These are phyloP conservation scores for Aviceda subcristata DNA, from an alignment of 2,113 vertebrate species.

Conservation along the genomic window DNA sequence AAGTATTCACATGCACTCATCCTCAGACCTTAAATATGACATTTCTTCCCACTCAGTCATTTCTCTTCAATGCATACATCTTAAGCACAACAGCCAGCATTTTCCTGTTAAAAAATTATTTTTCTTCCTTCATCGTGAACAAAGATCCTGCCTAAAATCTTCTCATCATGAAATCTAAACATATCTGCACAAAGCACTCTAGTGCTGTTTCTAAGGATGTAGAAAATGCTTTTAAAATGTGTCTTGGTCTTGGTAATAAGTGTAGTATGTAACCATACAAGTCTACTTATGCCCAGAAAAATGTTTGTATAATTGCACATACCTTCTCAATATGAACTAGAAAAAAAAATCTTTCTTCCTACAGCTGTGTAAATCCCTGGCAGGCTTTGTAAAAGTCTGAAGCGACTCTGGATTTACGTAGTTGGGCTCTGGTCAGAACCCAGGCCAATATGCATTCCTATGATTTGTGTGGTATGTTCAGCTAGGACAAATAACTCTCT, in stretches of 20 bases:
- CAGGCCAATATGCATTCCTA: background rate
- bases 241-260: background rate
- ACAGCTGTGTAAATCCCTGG: background rate
- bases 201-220: background rate
- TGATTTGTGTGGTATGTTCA: background rate
- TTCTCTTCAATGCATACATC: background rate
- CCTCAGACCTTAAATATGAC: background rate
- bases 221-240: background rate
- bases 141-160: background rate
- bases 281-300: background rate
- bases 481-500: background rate
- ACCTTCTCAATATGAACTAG: background rate
- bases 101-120: background rate
- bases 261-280: background rate
- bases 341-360: background rate
- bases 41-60: background rate
- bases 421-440: background rate
- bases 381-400: background rate
- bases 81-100: background rate
- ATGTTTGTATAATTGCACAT: background rate
- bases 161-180: background rate
- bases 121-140: background rate
- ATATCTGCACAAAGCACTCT: background rate
- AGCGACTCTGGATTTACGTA: background rate
- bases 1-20: background rate